phyloP scores from a whole-genome alignment of 2,888 invertebrate genomes.

The Ethmia dodecea region DNA sequence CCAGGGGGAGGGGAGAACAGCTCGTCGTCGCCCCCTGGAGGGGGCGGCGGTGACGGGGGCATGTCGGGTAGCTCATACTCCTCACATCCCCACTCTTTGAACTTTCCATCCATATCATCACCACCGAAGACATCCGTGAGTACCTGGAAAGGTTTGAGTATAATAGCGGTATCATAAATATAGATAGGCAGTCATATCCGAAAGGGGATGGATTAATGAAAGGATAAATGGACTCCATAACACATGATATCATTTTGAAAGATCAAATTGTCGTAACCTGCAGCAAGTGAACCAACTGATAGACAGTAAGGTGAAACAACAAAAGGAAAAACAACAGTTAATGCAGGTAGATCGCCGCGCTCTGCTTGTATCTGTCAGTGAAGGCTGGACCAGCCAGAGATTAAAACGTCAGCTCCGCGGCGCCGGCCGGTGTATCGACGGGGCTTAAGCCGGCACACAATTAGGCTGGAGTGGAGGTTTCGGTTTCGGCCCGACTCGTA shows the following conservation, averaged over 20 bases:
- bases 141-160: constrained; percentile 73
- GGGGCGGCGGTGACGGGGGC: constrained; percentile 84
- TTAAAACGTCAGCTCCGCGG: constrained; percentile 50
- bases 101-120: constrained; percentile 71
- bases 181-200: too few species aligned
- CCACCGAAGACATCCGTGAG: constrained; percentile 87
- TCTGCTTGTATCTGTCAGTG: constrained; percentile 4
- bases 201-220: too few species aligned
- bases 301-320: too few species aligned
- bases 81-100: constrained; percentile 76
- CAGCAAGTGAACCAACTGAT: too few species aligned
- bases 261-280: too few species aligned
- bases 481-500: constrained; percentile 61
- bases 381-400: constrained; percentile 28
- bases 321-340: constrained; percentile 1
- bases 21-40: constrained; percentile 89
- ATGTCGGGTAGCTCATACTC: constrained; percentile 87
- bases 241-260: too few species aligned
- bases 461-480: constrained; percentile 65
- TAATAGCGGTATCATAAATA: background rate
- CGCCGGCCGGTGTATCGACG: constrained; percentile 51
- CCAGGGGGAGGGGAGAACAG: constrained; percentile 88
- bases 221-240: too few species aligned
- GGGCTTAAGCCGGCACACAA: constrained; percentile 67
- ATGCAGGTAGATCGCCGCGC: constrained; percentile 3